These are phyloP conservation scores for Ancistrus triradiatus DNA, from an alignment of 2,113 vertebrate species.

Conservation along the genomic window DNA sequence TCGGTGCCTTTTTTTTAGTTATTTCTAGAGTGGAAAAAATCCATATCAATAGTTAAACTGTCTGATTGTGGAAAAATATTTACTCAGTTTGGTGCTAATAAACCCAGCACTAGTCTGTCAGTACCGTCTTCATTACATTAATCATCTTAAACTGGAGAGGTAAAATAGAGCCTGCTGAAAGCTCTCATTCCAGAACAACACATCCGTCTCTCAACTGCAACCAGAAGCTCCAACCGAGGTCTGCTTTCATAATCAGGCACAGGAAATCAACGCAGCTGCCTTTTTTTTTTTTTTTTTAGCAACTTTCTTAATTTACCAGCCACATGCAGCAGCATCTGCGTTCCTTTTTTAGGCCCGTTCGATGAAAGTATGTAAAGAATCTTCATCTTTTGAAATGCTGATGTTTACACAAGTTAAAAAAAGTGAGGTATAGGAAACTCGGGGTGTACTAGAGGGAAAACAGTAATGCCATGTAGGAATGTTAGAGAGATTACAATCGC, in stretches of 20 bases:
- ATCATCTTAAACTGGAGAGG: neutral
- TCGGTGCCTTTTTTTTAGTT: no score
- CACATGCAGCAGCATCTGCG: conserved; percentile 9
- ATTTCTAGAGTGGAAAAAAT: no score
- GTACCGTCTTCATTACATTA: neutral
- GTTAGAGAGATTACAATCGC: neutral
- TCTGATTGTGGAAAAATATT: no score
- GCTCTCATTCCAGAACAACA: neutral
- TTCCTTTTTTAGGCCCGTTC: conserved; percentile 19
- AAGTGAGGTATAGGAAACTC: neutral
- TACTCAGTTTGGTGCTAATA: no score
- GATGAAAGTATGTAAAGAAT: neutral
- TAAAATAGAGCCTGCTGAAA: neutral
- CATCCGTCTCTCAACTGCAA: conserved; percentile 1
- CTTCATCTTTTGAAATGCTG: neutral
- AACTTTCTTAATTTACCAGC: conserved; percentile 24
- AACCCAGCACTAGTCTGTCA: no score
- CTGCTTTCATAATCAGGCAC: conserved; percentile 43
- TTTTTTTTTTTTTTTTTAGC: conserved; percentile 12
- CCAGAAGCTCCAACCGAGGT: neutral
- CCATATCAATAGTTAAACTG: no score
- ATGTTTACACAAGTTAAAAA: neutral
- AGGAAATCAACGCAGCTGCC: conserved; percentile 23
- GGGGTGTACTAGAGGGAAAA: neutral
- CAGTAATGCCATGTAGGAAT: neutral